A percentile compares a stretch with the other conserved stretches of the same genome.
Conservation (phyloP, 2,888 invertebrate genomes). For the Eledona agricola region DNA sequence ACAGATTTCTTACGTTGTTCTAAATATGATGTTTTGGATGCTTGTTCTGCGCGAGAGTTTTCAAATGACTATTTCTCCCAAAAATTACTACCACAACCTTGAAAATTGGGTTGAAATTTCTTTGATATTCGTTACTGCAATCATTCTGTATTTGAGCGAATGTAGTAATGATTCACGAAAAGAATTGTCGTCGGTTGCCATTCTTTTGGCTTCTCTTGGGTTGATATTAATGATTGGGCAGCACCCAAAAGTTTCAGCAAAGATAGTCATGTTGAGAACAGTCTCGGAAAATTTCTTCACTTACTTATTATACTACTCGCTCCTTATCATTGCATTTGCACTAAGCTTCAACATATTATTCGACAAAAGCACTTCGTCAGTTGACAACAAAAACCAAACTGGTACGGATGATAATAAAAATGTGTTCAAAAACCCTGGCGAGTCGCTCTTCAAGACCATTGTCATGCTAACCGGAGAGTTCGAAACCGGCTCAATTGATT, state of each 20-base stretch:
- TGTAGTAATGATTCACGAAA: slow-evolving; percentile 66
- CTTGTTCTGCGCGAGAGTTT: slow-evolving; percentile 74
- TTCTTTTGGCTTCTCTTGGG: slow-evolving; percentile 79
- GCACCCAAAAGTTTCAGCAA: slow-evolving; percentile 80
- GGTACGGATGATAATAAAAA: slow-evolving; percentile 65
- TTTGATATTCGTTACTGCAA: slow-evolving; percentile 71
- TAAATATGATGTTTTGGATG: slow-evolving; percentile 67
- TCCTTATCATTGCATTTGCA: slow-evolving; percentile 83
- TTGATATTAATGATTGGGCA: slow-evolving; percentile 81
- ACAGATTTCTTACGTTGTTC: slow-evolving; percentile 32
- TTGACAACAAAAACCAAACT: slow-evolving; percentile 55
- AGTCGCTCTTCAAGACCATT: slow-evolving; percentile 82
- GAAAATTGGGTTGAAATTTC: slow-evolving; percentile 81
- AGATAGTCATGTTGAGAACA: slow-evolving; percentile 84
- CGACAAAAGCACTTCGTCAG: slow-evolving; percentile 47
- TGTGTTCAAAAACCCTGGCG: slow-evolving; percentile 75
- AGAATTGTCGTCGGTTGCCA: slow-evolving; percentile 76
- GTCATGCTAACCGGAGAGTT: slow-evolving; percentile 90
- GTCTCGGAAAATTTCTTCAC: slow-evolving; percentile 83
- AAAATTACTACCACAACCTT: slow-evolving; percentile 71
- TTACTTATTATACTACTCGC: slow-evolving; percentile 81
- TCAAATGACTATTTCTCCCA: slow-evolving; percentile 75
- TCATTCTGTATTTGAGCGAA: slow-evolving; percentile 67
- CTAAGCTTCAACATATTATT: slow-evolving; percentile 83
- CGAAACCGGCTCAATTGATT: slow-evolving; percentile 81